These are phyloP conservation scores for Sinodicranocentrus sp. DNA, from an alignment of 2,888 invertebrate species.

Conservation along the genomic window DNA sequence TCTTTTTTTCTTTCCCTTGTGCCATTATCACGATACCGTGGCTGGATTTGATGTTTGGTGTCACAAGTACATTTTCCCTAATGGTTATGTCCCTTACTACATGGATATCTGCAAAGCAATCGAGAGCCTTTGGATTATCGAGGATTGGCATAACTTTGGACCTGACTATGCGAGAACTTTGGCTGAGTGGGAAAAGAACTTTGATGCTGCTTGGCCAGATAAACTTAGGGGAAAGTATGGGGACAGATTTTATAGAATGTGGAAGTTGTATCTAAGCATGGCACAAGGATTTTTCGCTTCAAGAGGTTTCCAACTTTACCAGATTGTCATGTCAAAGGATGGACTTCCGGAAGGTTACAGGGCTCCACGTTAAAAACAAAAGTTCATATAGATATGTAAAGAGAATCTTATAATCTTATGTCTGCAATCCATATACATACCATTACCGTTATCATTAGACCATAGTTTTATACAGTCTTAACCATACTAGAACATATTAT, in stretches of 20 bases:
- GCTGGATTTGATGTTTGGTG: conserved; percentile 67
- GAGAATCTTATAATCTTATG: too few species aligned
- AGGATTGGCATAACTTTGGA: conserved; percentile 73
- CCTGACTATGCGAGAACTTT: conserved; percentile 71
- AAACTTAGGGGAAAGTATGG: conserved; percentile 64
- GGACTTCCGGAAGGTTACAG: conserved; percentile 69
- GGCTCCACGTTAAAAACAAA: conserved; percentile 60
- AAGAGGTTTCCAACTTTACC: conserved; percentile 63
- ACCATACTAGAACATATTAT: too few species aligned
- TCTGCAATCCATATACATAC: too few species aligned
- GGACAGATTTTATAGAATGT: conserved; percentile 72
- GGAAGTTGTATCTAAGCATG: conserved; percentile 68
- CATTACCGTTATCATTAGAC: too few species aligned
- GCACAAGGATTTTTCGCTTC: conserved; percentile 59
- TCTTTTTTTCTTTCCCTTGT: conserved; percentile 60
- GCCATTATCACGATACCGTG: conserved; percentile 56
- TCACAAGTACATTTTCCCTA: conserved; percentile 73
- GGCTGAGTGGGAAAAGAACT: conserved; percentile 69
- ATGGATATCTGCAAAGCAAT: conserved; percentile 64
- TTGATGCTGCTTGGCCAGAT: conserved; percentile 71
- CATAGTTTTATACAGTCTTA: too few species aligned
- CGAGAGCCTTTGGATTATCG: conserved; percentile 69
- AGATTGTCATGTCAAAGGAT: conserved; percentile 68
- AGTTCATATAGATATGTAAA: too few species aligned
- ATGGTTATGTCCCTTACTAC: conserved; percentile 71